Evolutionary conservation across 2,888 invertebrate species (phyloP).

Genomic region (Mesoligia furuncula): DNA sequence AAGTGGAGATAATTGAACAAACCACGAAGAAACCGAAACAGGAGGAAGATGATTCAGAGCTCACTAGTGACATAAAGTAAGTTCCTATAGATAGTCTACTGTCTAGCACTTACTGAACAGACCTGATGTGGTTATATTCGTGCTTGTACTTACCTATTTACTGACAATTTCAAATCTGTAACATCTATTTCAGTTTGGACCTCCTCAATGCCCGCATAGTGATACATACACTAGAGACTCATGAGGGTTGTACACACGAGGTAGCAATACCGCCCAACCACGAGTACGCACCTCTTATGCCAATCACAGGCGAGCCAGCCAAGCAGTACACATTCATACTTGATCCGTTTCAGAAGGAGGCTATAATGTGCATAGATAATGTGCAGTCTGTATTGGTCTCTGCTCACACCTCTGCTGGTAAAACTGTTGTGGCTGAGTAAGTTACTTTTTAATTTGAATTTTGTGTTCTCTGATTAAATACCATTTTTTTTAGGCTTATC

Average conservation of each 20-base stretch:
- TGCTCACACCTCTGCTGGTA: constrained; percentile 99
- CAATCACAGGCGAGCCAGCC: constrained; percentile 93
- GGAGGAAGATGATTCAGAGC: constrained; percentile 79
- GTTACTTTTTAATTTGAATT: constrained; percentile 71
- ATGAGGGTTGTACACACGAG: constrained; percentile 98
- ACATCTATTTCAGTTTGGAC: constrained; percentile 90
- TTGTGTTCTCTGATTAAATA: not conserved
- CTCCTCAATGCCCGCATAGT: constrained; percentile 95
- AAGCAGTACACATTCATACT: constrained; percentile 98
- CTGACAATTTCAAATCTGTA: not conserved
- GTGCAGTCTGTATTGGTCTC: constrained; percentile 99
- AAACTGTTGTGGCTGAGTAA: constrained; percentile 99
- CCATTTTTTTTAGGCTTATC: not conserved
- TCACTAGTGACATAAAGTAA: constrained; percentile 84
- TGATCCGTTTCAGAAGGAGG: constrained; percentile 99
- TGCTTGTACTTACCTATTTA: not conserved
- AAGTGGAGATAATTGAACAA: constrained; percentile 80
- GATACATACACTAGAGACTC: constrained; percentile 96
- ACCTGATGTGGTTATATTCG: not conserved
- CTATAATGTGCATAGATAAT: constrained; percentile 98
- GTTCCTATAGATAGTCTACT: constrained; percentile 31
- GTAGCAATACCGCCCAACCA: constrained; percentile 97
- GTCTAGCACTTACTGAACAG: not conserved
- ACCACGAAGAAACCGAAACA: constrained; percentile 77
- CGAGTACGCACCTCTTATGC: constrained; percentile 92